Conservation (phyloP, 1,140 invertebrate species). For the Chironomus striatipennis region DNA sequence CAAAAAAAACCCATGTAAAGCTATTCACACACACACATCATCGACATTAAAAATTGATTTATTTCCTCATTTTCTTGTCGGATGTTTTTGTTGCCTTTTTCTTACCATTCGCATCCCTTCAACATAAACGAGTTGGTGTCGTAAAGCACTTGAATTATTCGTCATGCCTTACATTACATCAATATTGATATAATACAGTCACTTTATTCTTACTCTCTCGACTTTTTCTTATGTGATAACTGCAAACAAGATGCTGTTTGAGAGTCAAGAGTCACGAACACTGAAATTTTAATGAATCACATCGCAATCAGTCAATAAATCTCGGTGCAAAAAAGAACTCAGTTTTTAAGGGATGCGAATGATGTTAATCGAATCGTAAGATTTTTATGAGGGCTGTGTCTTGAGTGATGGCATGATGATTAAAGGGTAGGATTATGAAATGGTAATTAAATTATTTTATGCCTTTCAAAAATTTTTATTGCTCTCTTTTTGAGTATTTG, state of each 20-base stretch:
- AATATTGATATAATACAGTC: not conserved
- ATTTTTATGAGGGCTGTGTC: too few relatives aligned
- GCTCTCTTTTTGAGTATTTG: too few relatives aligned
- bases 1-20: not conserved
- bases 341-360: too few relatives aligned
- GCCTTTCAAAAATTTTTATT: too few relatives aligned
- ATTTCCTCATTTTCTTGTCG: not conserved
- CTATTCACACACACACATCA: not conserved
- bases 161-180: not conserved
- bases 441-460: too few relatives aligned
- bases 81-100: not conserved
- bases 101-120: not conserved
- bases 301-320: conserved; percentile 13
- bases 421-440: too few relatives aligned
- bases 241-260: not conserved
- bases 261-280: not conserved
- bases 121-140: too few relatives aligned
- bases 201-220: not conserved
- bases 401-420: too few relatives aligned
- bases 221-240: not conserved
- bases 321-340: not conserved
- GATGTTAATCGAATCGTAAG: too few relatives aligned
- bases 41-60: conserved; percentile 14
- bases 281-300: conserved; percentile 9
- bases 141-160: not conserved